Evolutionary conservation across 2,888 invertebrate species (phyloP).

Genomic region (Sericinus montela): DNA sequence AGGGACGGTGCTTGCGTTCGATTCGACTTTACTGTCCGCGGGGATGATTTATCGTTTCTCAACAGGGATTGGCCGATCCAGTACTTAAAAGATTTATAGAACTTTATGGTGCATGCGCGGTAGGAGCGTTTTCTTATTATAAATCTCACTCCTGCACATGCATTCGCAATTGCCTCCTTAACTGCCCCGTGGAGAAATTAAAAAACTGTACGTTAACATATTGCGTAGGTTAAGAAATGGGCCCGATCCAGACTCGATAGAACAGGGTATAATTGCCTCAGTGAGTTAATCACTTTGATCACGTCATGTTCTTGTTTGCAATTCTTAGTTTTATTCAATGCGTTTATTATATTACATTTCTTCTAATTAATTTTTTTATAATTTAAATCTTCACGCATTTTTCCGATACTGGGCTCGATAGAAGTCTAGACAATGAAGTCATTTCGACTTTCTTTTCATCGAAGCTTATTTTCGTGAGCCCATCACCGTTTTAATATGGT

Average conservation of each 20-base stretch:
- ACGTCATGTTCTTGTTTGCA: constrained; percentile 25
- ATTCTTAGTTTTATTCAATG: not conserved
- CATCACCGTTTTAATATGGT: too few relatives aligned
- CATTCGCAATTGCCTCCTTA: constrained; percentile 67
- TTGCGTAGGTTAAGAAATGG: constrained; percentile 47
- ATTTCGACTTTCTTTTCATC: too few relatives aligned
- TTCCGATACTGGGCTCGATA: too few relatives aligned
- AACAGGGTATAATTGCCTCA: constrained; percentile 60
- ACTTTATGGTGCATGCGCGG: constrained; percentile 74
- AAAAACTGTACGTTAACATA: constrained; percentile 70
- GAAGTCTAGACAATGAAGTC: too few relatives aligned
- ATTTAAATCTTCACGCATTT: too few relatives aligned
- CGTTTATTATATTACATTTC: too few relatives aligned
- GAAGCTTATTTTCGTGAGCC: too few relatives aligned
- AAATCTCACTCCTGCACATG: constrained; percentile 75
- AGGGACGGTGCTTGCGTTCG: constrained; percentile 51
- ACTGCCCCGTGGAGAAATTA: constrained; percentile 64
- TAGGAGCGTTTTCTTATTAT: constrained; percentile 78
- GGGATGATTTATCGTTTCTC: constrained; percentile 78
- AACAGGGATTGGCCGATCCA: constrained; percentile 77
- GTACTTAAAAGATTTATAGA: constrained; percentile 76
- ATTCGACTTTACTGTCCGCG: constrained; percentile 63
- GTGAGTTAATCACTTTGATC: constrained; percentile 50
- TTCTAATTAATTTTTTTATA: too few relatives aligned
- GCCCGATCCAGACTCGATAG: constrained; percentile 30